phyloP scores from a whole-genome alignment of 2,113 vertebrate genomes.

The Trematomus loennbergii region DNA sequence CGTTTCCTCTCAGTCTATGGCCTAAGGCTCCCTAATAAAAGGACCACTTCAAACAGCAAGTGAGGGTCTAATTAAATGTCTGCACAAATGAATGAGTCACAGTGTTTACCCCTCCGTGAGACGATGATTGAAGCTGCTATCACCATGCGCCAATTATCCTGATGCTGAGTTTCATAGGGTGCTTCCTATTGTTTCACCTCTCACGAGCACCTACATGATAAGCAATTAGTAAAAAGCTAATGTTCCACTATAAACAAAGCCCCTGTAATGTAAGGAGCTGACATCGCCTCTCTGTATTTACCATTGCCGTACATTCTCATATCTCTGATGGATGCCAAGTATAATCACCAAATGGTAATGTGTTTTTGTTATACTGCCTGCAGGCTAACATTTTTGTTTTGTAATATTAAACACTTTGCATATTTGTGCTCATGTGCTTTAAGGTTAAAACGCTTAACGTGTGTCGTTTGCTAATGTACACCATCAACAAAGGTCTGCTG shows the following conservation, averaged over 20 bases:
- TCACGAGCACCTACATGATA: conserved; percentile 42
- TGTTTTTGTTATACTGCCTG: conserved; percentile 10
- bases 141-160: background rate
- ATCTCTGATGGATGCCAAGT: conserved; percentile 9
- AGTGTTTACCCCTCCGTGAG: conserved; percentile 54
- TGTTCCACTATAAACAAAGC: conserved; percentile 26
- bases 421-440: conserved; percentile 18
- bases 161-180: conserved; percentile 25
- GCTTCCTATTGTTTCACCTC: conserved; percentile 24
- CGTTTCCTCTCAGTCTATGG: conserved; percentile 29
- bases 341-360: conserved; percentile 15
- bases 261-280: background rate
- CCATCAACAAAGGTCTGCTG: conserved; percentile 13
- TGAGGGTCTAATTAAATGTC: conserved; percentile 72
- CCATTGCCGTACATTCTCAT: background rate
- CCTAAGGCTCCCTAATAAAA: conserved; percentile 56
- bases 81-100: conserved; percentile 68
- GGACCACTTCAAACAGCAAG: conserved; percentile 68
- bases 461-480: conserved; percentile 21
- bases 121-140: conserved; percentile 48
- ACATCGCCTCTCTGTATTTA: conserved; percentile 11
- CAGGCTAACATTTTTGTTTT: background rate
- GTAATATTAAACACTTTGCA: conserved; percentile 10
- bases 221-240: conserved; percentile 51
- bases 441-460: conserved; percentile 4